Evolutionary conservation across 2,797 vertebrate genomes (phyloP).

Genomic region (Trachurus trachurus): DNA sequence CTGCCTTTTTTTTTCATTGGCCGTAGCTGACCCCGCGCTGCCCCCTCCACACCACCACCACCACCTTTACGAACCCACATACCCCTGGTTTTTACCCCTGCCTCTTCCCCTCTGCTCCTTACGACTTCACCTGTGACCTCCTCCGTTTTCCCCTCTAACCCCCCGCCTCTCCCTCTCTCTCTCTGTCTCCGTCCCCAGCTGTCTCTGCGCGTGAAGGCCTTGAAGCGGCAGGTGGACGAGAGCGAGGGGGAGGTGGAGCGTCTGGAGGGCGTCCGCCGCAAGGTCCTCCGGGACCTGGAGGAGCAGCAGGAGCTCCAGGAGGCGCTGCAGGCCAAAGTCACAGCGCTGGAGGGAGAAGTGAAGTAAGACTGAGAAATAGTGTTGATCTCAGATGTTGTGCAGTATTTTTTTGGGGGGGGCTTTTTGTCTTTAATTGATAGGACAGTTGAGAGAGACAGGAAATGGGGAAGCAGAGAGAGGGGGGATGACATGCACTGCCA

Average conservation of each 20-base stretch:
- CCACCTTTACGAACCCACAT: neutral
- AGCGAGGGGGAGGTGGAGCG: constrained; percentile 95
- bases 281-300: constrained; percentile 92
- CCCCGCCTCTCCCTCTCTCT: constrained; percentile 53
- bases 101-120: neutral
- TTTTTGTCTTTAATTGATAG: too few relatives aligned
- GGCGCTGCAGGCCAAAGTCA: constrained; percentile 88
- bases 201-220: constrained; percentile 92
- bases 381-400: neutral
- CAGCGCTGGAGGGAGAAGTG: constrained; percentile 89
- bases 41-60: neutral
- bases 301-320: constrained; percentile 94
- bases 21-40: neutral
- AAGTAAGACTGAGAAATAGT: constrained; percentile 80
- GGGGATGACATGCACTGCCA: too few relatives aligned
- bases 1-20: constrained; percentile 2
- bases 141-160: constrained; percentile 68
- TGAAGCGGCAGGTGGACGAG: constrained; percentile 96
- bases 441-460: too few relatives aligned
- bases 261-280: constrained; percentile 91
- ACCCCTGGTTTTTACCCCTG: neutral
- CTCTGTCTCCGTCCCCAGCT: constrained; percentile 85
- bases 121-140: constrained; percentile 44
- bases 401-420: too few relatives aligned
- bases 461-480: too few relatives aligned